Conservation (phyloP, 2,888 invertebrate species). For the Microctonus brassicae region DNA sequence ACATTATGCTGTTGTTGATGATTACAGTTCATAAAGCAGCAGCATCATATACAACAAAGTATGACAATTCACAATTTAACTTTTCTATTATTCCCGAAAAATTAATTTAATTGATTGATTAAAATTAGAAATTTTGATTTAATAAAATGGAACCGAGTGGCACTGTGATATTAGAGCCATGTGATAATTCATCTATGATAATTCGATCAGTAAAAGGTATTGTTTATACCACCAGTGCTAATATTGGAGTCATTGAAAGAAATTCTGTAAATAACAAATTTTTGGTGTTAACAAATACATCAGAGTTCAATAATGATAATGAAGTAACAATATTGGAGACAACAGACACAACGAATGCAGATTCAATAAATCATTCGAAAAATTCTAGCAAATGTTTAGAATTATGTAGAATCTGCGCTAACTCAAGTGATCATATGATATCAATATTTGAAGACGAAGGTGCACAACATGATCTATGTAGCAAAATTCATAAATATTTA, state of each 20-base stretch:
- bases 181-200: conserved; percentile 34
- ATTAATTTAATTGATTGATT: not conserved
- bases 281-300: conserved; percentile 37
- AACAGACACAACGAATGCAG: conserved; percentile 26
- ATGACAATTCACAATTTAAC: too few relatives aligned
- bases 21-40: too few relatives aligned
- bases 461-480: conserved; percentile 73
- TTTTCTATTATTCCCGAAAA: not conserved
- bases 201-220: conserved; percentile 48
- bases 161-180: conserved; percentile 47
- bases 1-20: too few relatives aligned
- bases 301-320: conserved; percentile 43
- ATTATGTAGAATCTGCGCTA: conserved; percentile 74
- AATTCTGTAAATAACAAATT: conserved; percentile 27
- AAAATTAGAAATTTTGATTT: not conserved
- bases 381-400: conserved; percentile 11
- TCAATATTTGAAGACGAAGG: conserved; percentile 78
- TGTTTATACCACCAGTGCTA: conserved; percentile 40
- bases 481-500: conserved; percentile 76
- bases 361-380: conserved; percentile 2
- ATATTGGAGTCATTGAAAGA: conserved; percentile 23
- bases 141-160: conserved; percentile 48
- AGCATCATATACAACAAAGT: too few relatives aligned
- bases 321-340: conserved; percentile 38
- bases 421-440: conserved; percentile 71